These are phyloP conservation scores for Formicarius rufipectus DNA, from an alignment of 2,113 vertebrate genomes.

Conservation along the genomic window DNA sequence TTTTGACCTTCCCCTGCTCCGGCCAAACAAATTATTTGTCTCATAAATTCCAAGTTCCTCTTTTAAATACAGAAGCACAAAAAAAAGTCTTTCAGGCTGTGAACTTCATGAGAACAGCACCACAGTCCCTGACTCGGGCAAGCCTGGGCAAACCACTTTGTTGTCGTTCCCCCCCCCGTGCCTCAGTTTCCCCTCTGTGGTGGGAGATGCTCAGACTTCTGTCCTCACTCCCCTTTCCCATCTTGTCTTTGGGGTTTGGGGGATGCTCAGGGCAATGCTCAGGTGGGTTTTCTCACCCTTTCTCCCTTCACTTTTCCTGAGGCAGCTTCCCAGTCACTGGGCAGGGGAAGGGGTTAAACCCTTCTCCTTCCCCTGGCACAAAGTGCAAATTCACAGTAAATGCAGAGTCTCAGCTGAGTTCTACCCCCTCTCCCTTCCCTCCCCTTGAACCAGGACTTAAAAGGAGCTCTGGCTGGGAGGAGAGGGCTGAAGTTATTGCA, in stretches of 20 bases:
- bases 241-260: not conserved
- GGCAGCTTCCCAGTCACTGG: fast-evolving
- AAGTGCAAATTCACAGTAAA: not conserved
- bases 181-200: not conserved
- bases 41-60: not conserved
- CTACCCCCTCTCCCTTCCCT: not conserved
- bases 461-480: not conserved
- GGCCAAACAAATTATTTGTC: not conserved
- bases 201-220: not conserved
- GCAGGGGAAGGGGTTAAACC: not conserved
- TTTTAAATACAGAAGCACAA: not conserved
- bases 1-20: not conserved
- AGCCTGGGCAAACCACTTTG: not conserved
- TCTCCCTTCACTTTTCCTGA: not conserved
- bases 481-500: not conserved
- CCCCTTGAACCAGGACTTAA: not conserved
- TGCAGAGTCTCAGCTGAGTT: not conserved
- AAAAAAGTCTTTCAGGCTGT: not conserved
- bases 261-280: not conserved
- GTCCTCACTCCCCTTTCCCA: not conserved
- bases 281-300: not conserved
- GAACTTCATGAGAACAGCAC: not conserved
- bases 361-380: not conserved
- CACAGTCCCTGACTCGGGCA: not conserved
- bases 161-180: not conserved